Evolutionary conservation across 2,797 vertebrate species (phyloP).

Genomic region (Tinamus major): DNA sequence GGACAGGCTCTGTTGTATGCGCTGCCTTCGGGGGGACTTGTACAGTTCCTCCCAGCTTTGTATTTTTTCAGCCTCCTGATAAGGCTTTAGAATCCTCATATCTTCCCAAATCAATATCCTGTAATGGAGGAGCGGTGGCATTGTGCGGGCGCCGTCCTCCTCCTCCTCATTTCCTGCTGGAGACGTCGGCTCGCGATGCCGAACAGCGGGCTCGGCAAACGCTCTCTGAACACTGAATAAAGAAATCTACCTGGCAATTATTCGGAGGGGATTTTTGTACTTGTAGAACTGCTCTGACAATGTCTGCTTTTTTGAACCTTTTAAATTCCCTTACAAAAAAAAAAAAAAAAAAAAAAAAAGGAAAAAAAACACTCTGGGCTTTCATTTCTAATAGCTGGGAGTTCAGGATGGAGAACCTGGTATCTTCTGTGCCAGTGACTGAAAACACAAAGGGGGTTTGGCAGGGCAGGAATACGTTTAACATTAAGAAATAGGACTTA

Average conservation of each 20-base stretch:
- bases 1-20: neutral
- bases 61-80: accelerated
- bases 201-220: neutral
- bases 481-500: neutral
- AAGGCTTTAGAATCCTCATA: neutral
- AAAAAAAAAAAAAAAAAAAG: too few species aligned
- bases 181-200: neutral
- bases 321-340: neutral
- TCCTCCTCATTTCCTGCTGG: neutral
- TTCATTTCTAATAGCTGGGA: constrained; percentile 1
- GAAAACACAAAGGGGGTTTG: neutral
- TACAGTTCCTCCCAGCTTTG: neutral
- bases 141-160: neutral
- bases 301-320: neutral
- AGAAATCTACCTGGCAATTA: constrained; percentile 13
- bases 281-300: neutral
- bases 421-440: neutral
- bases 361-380: neutral
- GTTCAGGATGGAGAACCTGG: neutral
- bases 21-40: neutral
- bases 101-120: neutral
- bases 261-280: neutral
- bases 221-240: neutral
- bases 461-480: neutral
- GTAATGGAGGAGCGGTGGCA: neutral